Base-by-base conservation (phyloP, 2,113 vertebrate species). In the Turnix velox region DNA sequence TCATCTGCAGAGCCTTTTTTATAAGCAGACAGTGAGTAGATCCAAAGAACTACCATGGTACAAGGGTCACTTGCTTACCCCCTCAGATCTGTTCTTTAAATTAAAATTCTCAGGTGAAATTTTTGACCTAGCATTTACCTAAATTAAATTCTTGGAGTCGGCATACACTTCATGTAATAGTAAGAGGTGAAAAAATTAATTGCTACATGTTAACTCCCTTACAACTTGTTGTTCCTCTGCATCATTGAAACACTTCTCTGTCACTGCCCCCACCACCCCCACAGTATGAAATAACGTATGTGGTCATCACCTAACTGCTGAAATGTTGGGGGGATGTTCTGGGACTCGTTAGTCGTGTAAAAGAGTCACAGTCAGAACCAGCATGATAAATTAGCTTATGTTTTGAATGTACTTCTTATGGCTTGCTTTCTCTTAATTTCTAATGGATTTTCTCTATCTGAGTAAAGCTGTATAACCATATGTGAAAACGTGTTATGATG, bases 401-500 rank as follows among this genome's bases (percentile, higher is more conserved):
- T 71, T 89, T 76, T 83, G 48, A 74, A 71, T 6, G 11, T 8
- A 10, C 33, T 84, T 46, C 58, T 87, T 80, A 57, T 0, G 2
- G 15, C 22, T 86, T 81, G 10, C 83, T 65, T 79, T 65, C 59
- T 69, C 37, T 73, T 72, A 54, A 46, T 59, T 93, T 49, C 63
- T 57, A 88, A 94, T 92, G 68, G 42, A 23, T 46, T 78, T 1
- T 1, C n/a, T 66, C 55, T 63, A 45, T 57, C 40, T 19, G 73
- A 91, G 79, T 65, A 45, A 78, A 87, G 84, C 61, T 74, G 76
- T 23, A 73, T 2, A 82, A 84, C 10, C 9, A 22, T 63, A 37
- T 82, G 48, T 94, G 94, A 71, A 93, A 92, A 96, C 84, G 74
- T 85, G 46, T 59, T 80, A 33, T 24, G 88, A 72, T 81, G 74